Evolutionary conservation across 1,140 invertebrate genomes (phyloP).

Genomic region (Helicoverpa armigera): DNA sequence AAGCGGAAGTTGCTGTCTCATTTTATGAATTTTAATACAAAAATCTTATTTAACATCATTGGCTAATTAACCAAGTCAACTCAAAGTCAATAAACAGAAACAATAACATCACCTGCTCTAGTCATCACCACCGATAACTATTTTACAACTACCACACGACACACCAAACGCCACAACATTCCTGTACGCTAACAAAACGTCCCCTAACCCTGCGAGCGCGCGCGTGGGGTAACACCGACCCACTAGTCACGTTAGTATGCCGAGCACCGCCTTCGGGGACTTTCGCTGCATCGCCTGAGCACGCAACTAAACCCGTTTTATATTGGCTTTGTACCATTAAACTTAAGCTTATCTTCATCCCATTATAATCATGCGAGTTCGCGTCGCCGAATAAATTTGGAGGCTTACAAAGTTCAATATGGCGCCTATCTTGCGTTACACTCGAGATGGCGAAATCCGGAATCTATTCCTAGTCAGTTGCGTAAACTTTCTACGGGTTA

Average conservation of each 20-base stretch:
- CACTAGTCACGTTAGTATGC: slow-evolving; percentile 22
- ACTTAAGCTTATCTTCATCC: slow-evolving; percentile 49
- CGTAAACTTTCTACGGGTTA: neutral
- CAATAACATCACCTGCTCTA: too few relatives aligned
- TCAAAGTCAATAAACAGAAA: too few relatives aligned
- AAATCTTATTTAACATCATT: too few relatives aligned
- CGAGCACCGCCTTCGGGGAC: slow-evolving; percentile 21
- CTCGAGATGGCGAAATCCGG: slow-evolving; percentile 29
- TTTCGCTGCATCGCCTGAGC: slow-evolving; percentile 33
- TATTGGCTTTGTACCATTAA: slow-evolving; percentile 49
- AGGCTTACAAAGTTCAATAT: slow-evolving; percentile 48
- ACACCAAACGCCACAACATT: slow-evolving; percentile 18
- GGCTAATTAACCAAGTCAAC: too few relatives aligned
- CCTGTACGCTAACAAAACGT: neutral
- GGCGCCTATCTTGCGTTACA: slow-evolving; percentile 34
- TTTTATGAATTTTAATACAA: neutral
- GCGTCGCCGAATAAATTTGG: slow-evolving; percentile 47
- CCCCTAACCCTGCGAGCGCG: neutral
- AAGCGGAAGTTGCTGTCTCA: too few relatives aligned
- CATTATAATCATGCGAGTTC: slow-evolving; percentile 48
- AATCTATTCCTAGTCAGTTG: slow-evolving; percentile 26
- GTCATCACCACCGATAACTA: neutral
- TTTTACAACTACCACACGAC: neutral
- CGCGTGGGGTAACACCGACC: neutral
- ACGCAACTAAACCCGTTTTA: slow-evolving; percentile 44